Base-by-base conservation (phyloP, 64 coral and sea anemone genomes). In the Actinia equina region DNA sequence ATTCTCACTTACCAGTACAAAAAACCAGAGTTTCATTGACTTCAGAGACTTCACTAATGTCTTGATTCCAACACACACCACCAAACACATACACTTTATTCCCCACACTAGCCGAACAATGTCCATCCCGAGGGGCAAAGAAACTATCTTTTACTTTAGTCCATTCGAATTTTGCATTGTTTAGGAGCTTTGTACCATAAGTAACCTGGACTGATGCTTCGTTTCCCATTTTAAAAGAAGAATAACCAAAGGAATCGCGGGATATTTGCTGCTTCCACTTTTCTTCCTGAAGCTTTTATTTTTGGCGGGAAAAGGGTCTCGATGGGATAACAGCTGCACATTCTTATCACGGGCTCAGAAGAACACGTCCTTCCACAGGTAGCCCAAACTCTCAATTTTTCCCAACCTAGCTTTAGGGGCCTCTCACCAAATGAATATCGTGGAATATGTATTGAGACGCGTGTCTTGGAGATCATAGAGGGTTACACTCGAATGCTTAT, bases 21-120 rank as follows among this genome's bases (percentile, higher is more conserved):
- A 92, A 95, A 26, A 92, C 77, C 12, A 95, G 88, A 49, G 91
- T 89, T 44, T 95, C 94, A 49, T 91, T 89, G 27, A 88, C 88
- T 86, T 95, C 94, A 57, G 83, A 82, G 0, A 89, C 89, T 69
- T 92, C 94, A 25, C 86, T 86, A 54, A 89, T 80, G 27, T 79
- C 61, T 82, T 83, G 82, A 78, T 85, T 82, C 90, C 86, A 89
- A 70, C 86, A 45, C 17, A 95, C 94, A 76, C 94, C 94, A 17
- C 94, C 94, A 77, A 95, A 95, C 6, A 92, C 82, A 30, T 85
- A 95, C 17, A 95, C 74, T n/a, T 82, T 86, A 71, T 88, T 70
- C 22, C 26, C 94, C 52, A 95, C 67, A 26, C 89, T 91, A 10
- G 90, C 83, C 7, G 94, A 90, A 82, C 94, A 95, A 58, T 95